Conservation (phyloP, 2,888 invertebrate genomes). For the Drosophila prostipennis region DNA sequence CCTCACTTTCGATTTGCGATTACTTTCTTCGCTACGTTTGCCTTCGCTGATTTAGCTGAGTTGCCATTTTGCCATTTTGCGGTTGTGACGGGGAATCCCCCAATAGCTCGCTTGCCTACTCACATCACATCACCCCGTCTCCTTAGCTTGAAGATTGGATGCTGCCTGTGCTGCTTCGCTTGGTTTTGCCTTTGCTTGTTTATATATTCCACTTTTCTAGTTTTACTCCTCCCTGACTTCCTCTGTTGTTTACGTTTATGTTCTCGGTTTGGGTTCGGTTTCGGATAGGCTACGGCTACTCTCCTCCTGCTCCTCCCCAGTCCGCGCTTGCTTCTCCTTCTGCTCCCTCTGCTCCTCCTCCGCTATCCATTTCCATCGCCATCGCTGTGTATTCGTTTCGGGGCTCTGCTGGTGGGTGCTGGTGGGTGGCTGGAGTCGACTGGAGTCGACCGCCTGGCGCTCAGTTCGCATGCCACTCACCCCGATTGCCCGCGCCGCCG, state of each 20-base stretch:
- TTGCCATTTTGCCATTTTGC: slow-evolving; percentile 3
- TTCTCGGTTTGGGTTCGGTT: neutral
- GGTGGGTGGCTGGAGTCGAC: neutral
- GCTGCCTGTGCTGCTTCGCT: neutral
- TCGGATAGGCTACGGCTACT: neutral
- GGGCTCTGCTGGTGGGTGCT: slow-evolving; percentile 3
- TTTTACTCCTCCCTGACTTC: slow-evolving; percentile 4
- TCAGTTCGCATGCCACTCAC: slow-evolving; percentile 80
- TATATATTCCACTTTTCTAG: slow-evolving; percentile 7
- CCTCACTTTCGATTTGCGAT: slow-evolving; percentile 18
- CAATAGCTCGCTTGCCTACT: slow-evolving; percentile 13
- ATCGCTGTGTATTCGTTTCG: slow-evolving; percentile 21
- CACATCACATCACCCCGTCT: slow-evolving; percentile 1
- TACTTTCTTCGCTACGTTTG: slow-evolving; percentile 5
- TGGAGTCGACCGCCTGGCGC: slow-evolving; percentile 20
- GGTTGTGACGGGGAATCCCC: slow-evolving; percentile 4
- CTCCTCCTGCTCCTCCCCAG: neutral
- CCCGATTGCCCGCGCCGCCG: slow-evolving; percentile 79
- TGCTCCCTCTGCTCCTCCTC: neutral
- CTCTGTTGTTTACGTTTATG: neutral
- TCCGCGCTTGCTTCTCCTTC: neutral
- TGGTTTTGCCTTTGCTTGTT: neutral
- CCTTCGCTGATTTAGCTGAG: slow-evolving; percentile 12
- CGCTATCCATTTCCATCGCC: slow-evolving; percentile 11
- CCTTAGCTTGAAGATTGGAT: neutral